Conservation (phyloP, 2,113 vertebrate genomes). For the Lucifuga dentata region DNA sequence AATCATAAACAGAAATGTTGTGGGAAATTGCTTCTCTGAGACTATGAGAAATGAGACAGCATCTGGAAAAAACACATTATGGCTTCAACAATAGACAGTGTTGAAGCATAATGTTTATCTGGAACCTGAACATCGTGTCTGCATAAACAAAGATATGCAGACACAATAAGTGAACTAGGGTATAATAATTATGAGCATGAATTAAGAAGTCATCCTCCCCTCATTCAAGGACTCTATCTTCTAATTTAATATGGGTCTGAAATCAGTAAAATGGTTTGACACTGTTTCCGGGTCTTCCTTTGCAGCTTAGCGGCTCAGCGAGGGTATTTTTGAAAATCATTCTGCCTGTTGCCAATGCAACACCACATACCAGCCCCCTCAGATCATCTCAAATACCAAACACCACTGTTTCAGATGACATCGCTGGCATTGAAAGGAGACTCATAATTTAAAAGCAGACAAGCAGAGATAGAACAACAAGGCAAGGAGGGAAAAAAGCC, state of each 20-base stretch:
- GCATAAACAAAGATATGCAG: too few species aligned
- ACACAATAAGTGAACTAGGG: too few species aligned
- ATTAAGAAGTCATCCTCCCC: neutral
- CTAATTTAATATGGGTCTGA: neutral
- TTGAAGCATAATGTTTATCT: too few species aligned
- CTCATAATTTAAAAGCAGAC: neutral
- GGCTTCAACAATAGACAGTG: too few species aligned
- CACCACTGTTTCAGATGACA: slow-evolving; percentile 45
- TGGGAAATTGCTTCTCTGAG: slow-evolving; percentile 14
- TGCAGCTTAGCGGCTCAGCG: slow-evolving; percentile 4
- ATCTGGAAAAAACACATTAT: neutral
- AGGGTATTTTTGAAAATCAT: slow-evolving; percentile 66
- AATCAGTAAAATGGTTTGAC: neutral
- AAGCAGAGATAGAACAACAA: slow-evolving; percentile 8
- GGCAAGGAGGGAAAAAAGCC: neutral
- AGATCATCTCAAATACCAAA: slow-evolving; percentile 60
- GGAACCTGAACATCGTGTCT: too few species aligned
- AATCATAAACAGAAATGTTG: neutral
- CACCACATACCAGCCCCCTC: slow-evolving; percentile 24
- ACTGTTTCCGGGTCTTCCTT: slow-evolving; percentile 7
- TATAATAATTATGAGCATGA: neutral
- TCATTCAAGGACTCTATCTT: neutral
- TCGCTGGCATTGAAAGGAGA: slow-evolving; percentile 26
- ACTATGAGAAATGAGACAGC: neutral
- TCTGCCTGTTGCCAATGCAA: slow-evolving; percentile 11